Conservation (phyloP, 64 coral and sea anemone genomes). For the Pocillopora damicornis region DNA sequence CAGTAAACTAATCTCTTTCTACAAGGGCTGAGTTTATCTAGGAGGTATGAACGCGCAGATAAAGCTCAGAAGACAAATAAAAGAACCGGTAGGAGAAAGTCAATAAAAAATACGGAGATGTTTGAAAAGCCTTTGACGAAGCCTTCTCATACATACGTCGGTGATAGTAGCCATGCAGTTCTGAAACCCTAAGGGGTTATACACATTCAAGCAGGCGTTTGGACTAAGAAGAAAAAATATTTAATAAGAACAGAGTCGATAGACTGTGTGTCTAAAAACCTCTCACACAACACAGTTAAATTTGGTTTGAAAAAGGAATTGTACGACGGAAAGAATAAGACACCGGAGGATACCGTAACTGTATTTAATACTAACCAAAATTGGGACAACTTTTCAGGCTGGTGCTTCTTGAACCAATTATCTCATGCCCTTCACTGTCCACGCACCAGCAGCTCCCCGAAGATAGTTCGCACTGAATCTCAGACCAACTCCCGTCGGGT, state of each 20-base stretch:
- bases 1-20: slow-evolving; percentile 18
- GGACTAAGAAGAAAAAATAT: too few relatives aligned
- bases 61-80: background rate
- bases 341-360: rapidly evolving
- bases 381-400: background rate
- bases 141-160: background rate
- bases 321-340: background rate
- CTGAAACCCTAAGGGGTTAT: too few relatives aligned
- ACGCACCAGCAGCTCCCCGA: slow-evolving; percentile 51
- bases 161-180: too few relatives aligned
- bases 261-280: too few relatives aligned
- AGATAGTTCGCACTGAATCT: slow-evolving; percentile 41
- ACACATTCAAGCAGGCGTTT: too few relatives aligned
- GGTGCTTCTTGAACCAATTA: slow-evolving; percentile 4
- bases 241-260: too few relatives aligned
- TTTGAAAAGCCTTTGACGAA: too few relatives aligned
- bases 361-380: slow-evolving; percentile 9
- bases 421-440: slow-evolving; percentile 6
- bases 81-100: too few relatives aligned
- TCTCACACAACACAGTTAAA: too few relatives aligned
- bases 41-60: background rate
- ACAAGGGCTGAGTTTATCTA: slow-evolving; percentile 45
- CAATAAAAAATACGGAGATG: too few relatives aligned
- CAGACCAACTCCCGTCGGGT: slow-evolving; percentile 56
- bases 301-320: too few relatives aligned